Evolutionary conservation across 2,888 invertebrate genomes (phyloP), one percentile per base, ranked within the genome.

Genomic region (Caenorhabditis angaria): DNA sequence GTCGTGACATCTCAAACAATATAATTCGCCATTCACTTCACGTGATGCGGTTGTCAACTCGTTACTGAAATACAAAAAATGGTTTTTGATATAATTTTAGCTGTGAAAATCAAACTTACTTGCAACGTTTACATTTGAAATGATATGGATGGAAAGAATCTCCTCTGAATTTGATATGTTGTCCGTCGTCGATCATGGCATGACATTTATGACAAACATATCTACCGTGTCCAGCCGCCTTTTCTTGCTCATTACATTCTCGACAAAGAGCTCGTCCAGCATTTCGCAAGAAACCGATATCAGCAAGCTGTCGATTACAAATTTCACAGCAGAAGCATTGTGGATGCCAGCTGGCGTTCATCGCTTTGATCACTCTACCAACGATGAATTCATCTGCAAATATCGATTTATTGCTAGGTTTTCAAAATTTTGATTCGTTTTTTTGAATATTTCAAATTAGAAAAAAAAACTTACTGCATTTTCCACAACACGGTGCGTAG

Each of bases 81-180:
- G 10, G 14, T 28, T 59, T 65, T 64, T 32, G 20, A 25, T 5
- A 58, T 55, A 20, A 5, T 50, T 20, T 24, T n/a, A 5, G 6
- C 25, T 57, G 76, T 55, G 22, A 25, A 14, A 57, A 68, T 20
- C 48, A 68, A 4, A 72, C 80, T 61, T 48, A 85, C 89, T 88
- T 88, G 87, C 91, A 91, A 27, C 88, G 85, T 51, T 95, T 93
- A 88, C 99, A 99, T 88, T 94, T 95, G 90, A 97, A 99, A 89
- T 99, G 99, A 90, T 99, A 99, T 0, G 97, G 95, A 90, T 99
- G 99, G 90, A 95, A 99, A 50, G 95, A 94, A 89, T 99, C 99
- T 55, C 96, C 96, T 70, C 89, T 88, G 86, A 86, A 90, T 82
- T 90, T 90, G 76, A 90, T 89, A 75, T 88, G 86, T 24, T 89